A percentile compares a stretch with the other conserved stretches of the same genome.
Conservation (phyloP, 2,888 invertebrate species). For the Pterobdella sp. region DNA sequence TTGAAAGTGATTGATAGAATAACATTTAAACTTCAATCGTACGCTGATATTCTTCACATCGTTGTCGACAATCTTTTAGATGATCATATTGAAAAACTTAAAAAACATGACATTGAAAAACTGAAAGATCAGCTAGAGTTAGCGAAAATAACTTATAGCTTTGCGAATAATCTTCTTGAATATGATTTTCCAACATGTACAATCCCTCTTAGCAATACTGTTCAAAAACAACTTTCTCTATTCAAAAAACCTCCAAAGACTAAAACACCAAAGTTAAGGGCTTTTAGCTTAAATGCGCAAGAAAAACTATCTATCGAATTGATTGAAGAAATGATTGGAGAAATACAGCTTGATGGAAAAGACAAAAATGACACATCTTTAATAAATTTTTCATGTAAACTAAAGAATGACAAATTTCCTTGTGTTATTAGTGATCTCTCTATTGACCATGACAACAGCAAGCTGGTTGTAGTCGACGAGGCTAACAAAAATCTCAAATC, state of each 20-base stretch:
- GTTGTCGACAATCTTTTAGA: conserved; percentile 34
- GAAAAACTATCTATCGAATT: neutral
- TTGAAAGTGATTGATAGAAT: conserved; percentile 33
- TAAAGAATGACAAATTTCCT: conserved; percentile 23
- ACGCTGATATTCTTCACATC: conserved; percentile 37
- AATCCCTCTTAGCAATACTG: conserved; percentile 32
- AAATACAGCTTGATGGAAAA: conserved; percentile 3
- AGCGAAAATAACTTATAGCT: conserved; percentile 30
- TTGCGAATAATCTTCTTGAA: conserved; percentile 33
- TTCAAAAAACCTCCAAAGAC: conserved; percentile 33
- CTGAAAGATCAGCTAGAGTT: conserved; percentile 31
- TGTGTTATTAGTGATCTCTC: conserved; percentile 36
- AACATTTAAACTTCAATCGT: conserved; percentile 33
- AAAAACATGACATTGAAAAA: conserved; percentile 29
- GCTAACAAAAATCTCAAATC: conserved; percentile 37
- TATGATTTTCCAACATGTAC: conserved; percentile 35
- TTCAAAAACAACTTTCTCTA: conserved; percentile 30
- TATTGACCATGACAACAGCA: conserved; percentile 32
- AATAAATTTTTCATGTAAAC: conserved; percentile 28
- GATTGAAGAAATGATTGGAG: conserved; percentile 7
- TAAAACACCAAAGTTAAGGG: conserved; percentile 25
- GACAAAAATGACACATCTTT: conserved; percentile 20
- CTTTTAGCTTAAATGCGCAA: neutral
- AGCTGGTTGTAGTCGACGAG: conserved; percentile 35
- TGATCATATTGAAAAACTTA: conserved; percentile 28